Percentiles rank a stretch among this genome's conserved stretches.
phyloP scores from a whole-genome alignment of 2,113 vertebrate species.

The Paramisgurnus dabryanus region DNA sequence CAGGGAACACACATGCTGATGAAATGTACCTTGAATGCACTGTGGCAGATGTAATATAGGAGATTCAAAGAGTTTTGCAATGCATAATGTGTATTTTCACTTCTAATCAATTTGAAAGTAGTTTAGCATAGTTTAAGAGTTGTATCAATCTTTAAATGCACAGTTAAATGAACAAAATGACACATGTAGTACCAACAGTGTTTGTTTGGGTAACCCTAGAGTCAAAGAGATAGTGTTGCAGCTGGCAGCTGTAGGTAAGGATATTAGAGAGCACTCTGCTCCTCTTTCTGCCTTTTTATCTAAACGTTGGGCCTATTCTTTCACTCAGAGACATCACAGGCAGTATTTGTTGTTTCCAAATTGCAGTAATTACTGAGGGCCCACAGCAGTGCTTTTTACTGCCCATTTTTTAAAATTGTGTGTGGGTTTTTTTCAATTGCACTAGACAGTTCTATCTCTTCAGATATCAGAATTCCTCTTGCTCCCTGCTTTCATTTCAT shows the following conservation, averaged over 20 bases:
- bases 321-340: conserved; percentile 14
- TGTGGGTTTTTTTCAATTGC: not conserved
- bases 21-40: too few relatives aligned
- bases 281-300: conserved; percentile 55
- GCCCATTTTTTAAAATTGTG: not conserved
- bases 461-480: conserved; percentile 59
- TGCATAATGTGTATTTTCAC: not conserved
- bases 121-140: not conserved
- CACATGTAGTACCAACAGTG: not conserved
- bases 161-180: not conserved
- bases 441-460: conserved; percentile 13
- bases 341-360: conserved; percentile 1
- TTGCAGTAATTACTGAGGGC: conserved; percentile 29
- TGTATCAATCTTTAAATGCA: not conserved
- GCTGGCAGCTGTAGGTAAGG: conserved; percentile 33
- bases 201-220: conserved; percentile 48
- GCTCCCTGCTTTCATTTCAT: not conserved
- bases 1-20: too few relatives aligned
- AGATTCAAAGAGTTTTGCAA: too few relatives aligned
- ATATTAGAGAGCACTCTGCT: conserved; percentile 44
- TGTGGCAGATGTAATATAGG: too few relatives aligned
- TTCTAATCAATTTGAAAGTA: not conserved
- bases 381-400: conserved; percentile 25
- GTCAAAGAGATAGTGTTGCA: conserved; percentile 43
- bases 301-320: conserved; percentile 33